These are phyloP conservation scores for Hycleus cichorii DNA, from an alignment of 1,140 invertebrate genomes.

Conservation along the genomic window DNA sequence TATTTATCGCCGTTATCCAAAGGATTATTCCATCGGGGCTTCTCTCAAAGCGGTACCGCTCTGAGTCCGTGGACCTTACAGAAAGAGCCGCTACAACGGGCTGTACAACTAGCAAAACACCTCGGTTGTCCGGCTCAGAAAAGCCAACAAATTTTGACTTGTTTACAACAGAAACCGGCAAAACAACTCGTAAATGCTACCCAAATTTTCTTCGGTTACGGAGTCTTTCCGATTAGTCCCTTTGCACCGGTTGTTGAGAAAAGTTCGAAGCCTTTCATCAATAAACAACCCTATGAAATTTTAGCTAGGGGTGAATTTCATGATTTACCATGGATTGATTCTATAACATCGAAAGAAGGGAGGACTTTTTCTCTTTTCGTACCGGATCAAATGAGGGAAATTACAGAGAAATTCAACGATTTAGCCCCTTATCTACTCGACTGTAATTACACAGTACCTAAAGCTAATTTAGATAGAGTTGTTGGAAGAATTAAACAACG, in stretches of 20 bases:
- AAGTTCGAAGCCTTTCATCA: slow-evolving; percentile 44
- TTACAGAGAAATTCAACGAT: slow-evolving; percentile 1
- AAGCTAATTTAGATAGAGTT: background rate
- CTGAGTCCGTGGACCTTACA: slow-evolving; percentile 54
- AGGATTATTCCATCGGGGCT: slow-evolving; percentile 57
- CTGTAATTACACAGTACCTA: slow-evolving; percentile 4
- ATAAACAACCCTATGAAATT: slow-evolving; percentile 42
- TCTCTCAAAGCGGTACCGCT: slow-evolving; percentile 69
- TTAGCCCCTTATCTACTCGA: slow-evolving; percentile 3
- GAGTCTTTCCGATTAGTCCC: slow-evolving; percentile 18
- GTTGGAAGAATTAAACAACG: slow-evolving; percentile 4
- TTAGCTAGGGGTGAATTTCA: slow-evolving; percentile 40
- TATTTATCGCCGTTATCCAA: slow-evolving; percentile 44
- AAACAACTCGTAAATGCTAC: slow-evolving; percentile 1
- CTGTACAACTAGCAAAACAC: slow-evolving; percentile 52
- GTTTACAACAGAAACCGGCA: slow-evolving; percentile 13
- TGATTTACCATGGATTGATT: slow-evolving; percentile 34
- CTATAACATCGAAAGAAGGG: slow-evolving; percentile 32
- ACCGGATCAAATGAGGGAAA: background rate
- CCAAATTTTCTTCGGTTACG: background rate
- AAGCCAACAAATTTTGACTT: slow-evolving; percentile 51
- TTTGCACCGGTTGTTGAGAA: slow-evolving; percentile 17
- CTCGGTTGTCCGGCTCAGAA: slow-evolving; percentile 60
- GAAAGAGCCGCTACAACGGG: slow-evolving; percentile 53
- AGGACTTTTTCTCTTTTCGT: background rate